Conservation (phyloP, 2,113 vertebrate genomes). For the Coregonus clupeaformis region DNA sequence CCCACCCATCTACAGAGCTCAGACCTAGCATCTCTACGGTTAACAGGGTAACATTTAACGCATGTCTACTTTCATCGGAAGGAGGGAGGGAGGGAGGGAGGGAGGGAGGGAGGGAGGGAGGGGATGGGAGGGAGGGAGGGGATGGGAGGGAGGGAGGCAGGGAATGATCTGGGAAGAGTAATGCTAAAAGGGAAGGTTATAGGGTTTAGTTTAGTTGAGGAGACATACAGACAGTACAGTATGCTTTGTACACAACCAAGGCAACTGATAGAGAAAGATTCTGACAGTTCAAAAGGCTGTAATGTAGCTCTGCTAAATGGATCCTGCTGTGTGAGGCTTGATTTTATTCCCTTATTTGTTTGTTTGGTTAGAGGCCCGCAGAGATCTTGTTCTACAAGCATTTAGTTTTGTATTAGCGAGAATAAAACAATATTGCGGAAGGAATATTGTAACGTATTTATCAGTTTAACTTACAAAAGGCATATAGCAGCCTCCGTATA, state of each 20-base stretch:
- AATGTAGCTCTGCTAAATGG: slow-evolving; percentile 16
- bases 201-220: not conserved
- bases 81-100: not conserved
- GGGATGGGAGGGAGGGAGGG: not conserved
- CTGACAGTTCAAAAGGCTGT: slow-evolving; percentile 27
- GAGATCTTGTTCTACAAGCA: slow-evolving; percentile 39
- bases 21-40: too few relatives aligned
- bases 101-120: not conserved
- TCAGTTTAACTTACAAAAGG: too few relatives aligned
- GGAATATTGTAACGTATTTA: too few relatives aligned
- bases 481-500: slow-evolving; percentile 5
- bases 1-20: too few relatives aligned
- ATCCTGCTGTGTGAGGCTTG: not conserved
- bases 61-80: not conserved
- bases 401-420: slow-evolving; percentile 34
- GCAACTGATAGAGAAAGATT: slow-evolving; percentile 11
- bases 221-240: slow-evolving; percentile 1
- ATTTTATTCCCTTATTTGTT: slow-evolving; percentile 5
- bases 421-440: slow-evolving; percentile 14
- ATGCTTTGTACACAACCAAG: slow-evolving; percentile 5
- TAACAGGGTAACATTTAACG: slow-evolving; percentile 4
- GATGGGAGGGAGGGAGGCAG: not conserved
- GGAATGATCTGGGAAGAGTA: not conserved
- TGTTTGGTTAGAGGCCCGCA: slow-evolving; percentile 27
- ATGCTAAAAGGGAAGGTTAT: not conserved